These are phyloP conservation scores for Pantherophis alleghaniensis DNA, from an alignment of 2,797 vertebrate species.

Conservation along the genomic window DNA sequence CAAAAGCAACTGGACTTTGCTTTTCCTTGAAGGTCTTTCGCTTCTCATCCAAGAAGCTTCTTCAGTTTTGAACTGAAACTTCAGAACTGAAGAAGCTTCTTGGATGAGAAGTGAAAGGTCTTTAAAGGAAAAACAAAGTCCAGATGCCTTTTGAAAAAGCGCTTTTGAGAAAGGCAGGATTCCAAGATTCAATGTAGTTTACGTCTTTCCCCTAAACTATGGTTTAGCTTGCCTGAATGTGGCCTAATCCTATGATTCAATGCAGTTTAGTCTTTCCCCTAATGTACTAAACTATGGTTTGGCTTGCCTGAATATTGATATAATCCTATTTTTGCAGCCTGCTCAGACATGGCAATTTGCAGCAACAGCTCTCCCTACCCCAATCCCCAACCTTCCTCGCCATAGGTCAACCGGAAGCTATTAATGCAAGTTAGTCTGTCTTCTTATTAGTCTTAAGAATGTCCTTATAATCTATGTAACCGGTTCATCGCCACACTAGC, in stretches of 20 bases:
- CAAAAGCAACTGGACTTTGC: background rate
- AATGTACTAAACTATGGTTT: background rate
- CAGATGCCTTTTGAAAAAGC: background rate
- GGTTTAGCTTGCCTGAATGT: background rate
- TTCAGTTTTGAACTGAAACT: background rate
- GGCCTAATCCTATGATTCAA: background rate
- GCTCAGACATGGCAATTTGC: background rate
- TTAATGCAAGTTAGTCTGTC: background rate
- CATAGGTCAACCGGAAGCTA: background rate
- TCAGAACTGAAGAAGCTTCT: background rate
- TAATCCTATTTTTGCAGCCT: no score
- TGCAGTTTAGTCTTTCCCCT: background rate
- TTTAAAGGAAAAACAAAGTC: background rate
- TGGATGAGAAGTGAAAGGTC: background rate
- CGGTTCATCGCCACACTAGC: background rate
- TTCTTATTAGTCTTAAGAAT: background rate
- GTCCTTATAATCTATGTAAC: background rate
- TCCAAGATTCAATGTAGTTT: background rate
- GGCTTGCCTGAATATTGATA: background rate
- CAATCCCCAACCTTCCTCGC: background rate
- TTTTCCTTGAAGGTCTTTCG: background rate
- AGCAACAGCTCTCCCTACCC: background rate
- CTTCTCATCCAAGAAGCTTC: background rate
- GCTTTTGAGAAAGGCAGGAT: background rate
- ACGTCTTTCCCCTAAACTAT: background rate